phyloP scores from a whole-genome alignment of 1,140 invertebrate species.

The Chrysoperla carnea region DNA sequence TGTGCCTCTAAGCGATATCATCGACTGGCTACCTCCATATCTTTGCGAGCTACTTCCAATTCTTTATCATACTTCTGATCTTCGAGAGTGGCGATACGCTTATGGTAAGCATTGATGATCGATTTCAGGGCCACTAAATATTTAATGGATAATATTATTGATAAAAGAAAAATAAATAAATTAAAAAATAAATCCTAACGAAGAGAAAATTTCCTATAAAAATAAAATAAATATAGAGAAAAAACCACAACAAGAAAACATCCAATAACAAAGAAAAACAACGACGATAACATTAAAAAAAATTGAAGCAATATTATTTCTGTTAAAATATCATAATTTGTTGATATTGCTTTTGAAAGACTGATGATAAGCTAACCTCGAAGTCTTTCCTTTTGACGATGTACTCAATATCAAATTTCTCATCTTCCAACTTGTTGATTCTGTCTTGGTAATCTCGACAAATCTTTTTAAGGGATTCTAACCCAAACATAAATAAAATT shows the following conservation, averaged over 20 bases:
- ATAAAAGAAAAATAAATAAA: no score
- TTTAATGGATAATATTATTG: no score
- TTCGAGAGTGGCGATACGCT: conserved; percentile 71
- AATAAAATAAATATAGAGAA: no score
- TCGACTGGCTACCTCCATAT: conserved; percentile 55
- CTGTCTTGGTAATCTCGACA: conserved; percentile 75
- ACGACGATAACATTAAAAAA: no score
- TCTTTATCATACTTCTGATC: conserved; percentile 95
- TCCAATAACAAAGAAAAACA: no score
- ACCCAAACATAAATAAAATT: conserved; percentile 17
- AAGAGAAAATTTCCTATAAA: no score
- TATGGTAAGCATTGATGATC: conserved; percentile 72
- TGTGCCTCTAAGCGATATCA: not conserved
- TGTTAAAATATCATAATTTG: no score
- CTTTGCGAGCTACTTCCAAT: conserved; percentile 82
- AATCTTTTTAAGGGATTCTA: conserved; percentile 60
- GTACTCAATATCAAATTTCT: conserved; percentile 97
- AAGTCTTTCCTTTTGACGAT: conserved; percentile 93
- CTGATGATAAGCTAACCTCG: conserved; percentile 51
- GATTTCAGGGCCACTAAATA: conserved; percentile 60
- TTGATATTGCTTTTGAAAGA: no score
- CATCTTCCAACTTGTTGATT: conserved; percentile 76
- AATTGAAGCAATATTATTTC: no score
- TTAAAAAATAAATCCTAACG: no score
- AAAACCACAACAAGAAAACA: no score